Base-by-base conservation (phyloP, 2,113 vertebrate genomes). In the Chamaetylas fuelleborni region DNA sequence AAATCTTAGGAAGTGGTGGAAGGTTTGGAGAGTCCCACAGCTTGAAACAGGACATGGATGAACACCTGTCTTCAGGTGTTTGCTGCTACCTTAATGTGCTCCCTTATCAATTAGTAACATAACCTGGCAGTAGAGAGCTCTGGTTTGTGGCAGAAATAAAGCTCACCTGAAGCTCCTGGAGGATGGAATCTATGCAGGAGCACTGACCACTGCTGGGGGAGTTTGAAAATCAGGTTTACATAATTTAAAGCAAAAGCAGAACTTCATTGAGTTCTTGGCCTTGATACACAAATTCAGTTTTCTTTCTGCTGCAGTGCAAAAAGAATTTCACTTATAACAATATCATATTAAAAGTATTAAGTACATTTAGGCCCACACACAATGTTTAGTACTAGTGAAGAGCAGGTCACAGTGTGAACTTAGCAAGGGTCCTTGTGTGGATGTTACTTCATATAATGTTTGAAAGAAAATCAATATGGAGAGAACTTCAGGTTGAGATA, bases 21-120 rank as follows among this genome's bases (percentile, higher is more conserved):
- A 61, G 19, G 26, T 13, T 66, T 66, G 34, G 20, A 54, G 73
- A 62, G 33, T 78, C 24, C 28, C 12, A 3, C 11, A 45, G 40
- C 29, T 93, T 72, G 65, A 40, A 56, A 28, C 8, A 40, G 43
- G 48, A 26, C 9, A 16, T 13, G 25, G 24, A 24, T 13, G 62
- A 16, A 31, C 8, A 3, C 8, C 43, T 53, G 60, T 71, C 66
- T 45, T n/a, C 16, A 29, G 4, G 50, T 22, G 22, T 19, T 62
- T 74, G 19, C 12, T 43, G 19, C 15, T 60, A 6, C 19, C 8
- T 74, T 20, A 10, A 38, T 79, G 40, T 2, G 0, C 31, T 69
- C 69, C 1, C 2, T 78, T 84, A 33, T 29, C 31, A 34, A 0
- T 51, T 47, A 18, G 4, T 62, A 3, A 12, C 0, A 0, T 26